phyloP scores from a whole-genome alignment of 2,113 vertebrate species.

The Cacatua alba region DNA sequence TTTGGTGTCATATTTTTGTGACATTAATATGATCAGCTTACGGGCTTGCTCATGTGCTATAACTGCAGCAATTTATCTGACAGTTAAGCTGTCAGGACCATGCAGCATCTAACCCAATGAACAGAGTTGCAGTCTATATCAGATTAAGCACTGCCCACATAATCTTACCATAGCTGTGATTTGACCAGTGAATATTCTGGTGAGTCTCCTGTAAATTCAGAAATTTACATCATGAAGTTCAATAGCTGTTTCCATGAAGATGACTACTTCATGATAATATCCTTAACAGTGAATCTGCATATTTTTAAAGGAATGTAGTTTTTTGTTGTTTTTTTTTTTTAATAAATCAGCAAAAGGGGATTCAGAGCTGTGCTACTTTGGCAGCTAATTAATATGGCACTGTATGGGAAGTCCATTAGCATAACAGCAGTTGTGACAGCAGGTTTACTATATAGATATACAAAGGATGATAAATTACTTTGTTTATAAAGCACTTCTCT shows the following conservation, averaged over 20 bases:
- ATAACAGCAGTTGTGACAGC: not conserved
- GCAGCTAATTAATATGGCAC: not conserved
- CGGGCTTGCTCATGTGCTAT: slow-evolving; percentile 36
- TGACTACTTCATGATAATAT: not conserved
- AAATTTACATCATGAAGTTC: not conserved
- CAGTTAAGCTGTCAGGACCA: slow-evolving; percentile 55
- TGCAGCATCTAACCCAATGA: slow-evolving; percentile 32
- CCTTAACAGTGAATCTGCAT: not conserved
- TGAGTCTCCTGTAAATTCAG: not conserved
- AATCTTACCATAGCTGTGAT: not conserved
- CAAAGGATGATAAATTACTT: not conserved
- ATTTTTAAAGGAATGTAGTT: not conserved
- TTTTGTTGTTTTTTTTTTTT: rapidly evolving
- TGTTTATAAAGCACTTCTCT: not conserved
- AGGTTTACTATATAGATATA: not conserved
- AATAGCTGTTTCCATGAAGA: not conserved
- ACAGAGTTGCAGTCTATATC: slow-evolving; percentile 9
- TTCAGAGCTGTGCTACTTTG: not conserved
- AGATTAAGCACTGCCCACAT: not conserved
- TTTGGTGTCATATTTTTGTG: slow-evolving; percentile 36
- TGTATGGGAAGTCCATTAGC: not conserved
- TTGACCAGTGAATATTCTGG: slow-evolving; percentile 5
- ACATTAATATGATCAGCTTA: slow-evolving; percentile 51
- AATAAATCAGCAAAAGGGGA: not conserved
- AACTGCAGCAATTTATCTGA: slow-evolving; percentile 56